phyloP scores from a whole-genome alignment of 2,797 vertebrate species.

The Leptodactylus fallax region DNA sequence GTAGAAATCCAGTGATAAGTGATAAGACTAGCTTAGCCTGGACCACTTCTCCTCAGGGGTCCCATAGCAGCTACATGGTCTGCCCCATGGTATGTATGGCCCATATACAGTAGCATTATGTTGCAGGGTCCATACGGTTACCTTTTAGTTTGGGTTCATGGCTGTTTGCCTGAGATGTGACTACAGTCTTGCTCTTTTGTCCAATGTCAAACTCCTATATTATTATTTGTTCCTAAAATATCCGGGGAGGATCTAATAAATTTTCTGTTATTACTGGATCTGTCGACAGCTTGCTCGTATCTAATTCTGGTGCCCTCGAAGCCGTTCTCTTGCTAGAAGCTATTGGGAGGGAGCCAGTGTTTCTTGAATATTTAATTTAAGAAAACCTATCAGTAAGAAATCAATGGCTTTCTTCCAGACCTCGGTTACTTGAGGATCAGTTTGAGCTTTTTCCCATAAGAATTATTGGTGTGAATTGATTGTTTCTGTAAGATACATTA shows the following conservation, averaged over 20 bases:
- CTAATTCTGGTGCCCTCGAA: conserved; percentile 60
- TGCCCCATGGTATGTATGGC: no score
- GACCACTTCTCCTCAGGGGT: no score
- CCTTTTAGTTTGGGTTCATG: neutral
- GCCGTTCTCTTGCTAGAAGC: conserved; percentile 59
- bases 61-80: no score
- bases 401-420: conserved; percentile 61
- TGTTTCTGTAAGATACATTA: neutral
- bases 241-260: conserved; percentile 55
- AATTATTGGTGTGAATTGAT: conserved; percentile 19
- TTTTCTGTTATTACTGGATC: conserved; percentile 44
- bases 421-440: conserved; percentile 53
- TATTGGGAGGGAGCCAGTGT: conserved; percentile 59
- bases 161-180: neutral
- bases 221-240: conserved; percentile 39
- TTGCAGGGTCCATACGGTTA: neutral
- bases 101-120: no score
- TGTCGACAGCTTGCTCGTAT: conserved; percentile 63
- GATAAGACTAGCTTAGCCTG: no score
- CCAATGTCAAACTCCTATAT: neutral
- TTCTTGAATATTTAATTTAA: conserved; percentile 12
- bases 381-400: conserved; percentile 60
- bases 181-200: neutral
- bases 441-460: conserved; percentile 55
- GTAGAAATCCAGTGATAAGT: no score